Percentiles rank a stretch among this genome's conserved stretches.
Evolutionary conservation across 2,797 vertebrate species (phyloP).

Genomic region (Dicrostonyx torquatus): DNA sequence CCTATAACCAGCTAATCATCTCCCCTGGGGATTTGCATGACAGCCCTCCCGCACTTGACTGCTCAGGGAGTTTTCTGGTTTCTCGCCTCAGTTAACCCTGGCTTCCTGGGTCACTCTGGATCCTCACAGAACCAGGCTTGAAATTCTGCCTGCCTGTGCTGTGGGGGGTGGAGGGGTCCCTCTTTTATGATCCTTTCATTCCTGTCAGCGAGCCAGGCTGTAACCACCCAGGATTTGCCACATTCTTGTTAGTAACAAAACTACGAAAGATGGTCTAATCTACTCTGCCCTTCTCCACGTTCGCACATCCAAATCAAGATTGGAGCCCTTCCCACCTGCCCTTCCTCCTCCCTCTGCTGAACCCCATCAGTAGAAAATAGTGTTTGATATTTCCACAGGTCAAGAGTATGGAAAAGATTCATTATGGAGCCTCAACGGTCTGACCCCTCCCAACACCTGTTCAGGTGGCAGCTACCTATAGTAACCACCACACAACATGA

Average conservation of each 20-base stretch:
- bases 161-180: background rate
- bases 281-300: background rate
- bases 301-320: background rate
- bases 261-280: background rate
- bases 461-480: background rate
- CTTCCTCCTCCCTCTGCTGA: background rate
- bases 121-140: conserved; percentile 36
- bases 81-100: conserved; percentile 29
- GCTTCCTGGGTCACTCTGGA: conserved; percentile 45
- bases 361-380: background rate
- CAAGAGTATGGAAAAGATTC: background rate
- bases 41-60: conserved; percentile 47
- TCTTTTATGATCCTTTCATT: background rate
- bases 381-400: background rate
- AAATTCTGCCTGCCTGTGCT: background rate
- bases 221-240: background rate
- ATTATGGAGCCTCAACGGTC: background rate
- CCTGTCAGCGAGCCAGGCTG: background rate
- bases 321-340: background rate
- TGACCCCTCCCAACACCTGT: background rate
- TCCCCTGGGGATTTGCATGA: conserved; percentile 58
- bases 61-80: conserved; percentile 58
- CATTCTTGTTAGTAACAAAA: background rate
- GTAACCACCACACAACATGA: background rate
- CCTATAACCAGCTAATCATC: conserved; percentile 45